Evolutionary conservation across 2,797 vertebrate genomes (phyloP), one percentile per base, ranked within the genome.

Genomic region (Hydrophis major): DNA sequence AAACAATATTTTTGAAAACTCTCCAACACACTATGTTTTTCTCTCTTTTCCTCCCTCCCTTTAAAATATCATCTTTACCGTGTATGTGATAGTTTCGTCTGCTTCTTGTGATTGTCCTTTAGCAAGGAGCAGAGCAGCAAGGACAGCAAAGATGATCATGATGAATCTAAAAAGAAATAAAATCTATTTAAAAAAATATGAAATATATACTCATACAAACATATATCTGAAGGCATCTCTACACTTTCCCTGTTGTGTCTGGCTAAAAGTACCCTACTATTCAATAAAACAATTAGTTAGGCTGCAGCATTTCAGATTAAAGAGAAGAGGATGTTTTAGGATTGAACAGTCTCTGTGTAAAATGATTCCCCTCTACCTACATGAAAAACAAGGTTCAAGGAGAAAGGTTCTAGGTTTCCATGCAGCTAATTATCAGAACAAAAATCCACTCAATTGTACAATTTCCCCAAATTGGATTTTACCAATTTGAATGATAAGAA

Each of bases 11-110:
- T 90, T 66, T 92, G 94, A 89, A 94, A 94, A 97, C 96, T 92
- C 93, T 91, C 90, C 4, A 53, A 95, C 91, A 95, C 96, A 93
- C 69, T 47, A 50, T 32, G 93, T 88, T 95, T 95, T 95, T 91
- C 94, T 32, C 94, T 32, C 22, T 74, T n/a, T 74, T 22, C 25
- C 7, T 32, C 27, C 14, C 28, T 12, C 12, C 28, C 11, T 0
- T 83, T 83, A 25, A 47, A 83, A 93, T 94, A 94, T 95, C 91
- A 59, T 16, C 59, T 18, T 83, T 97, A 99, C 99, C 96, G 98
- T 99, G 96, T 99, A 99, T 1, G 98, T 99, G 97, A 99, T 97
- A 91, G 98, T 99, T 97, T 99, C 99, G 92, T 99, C 99, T 0
- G 97, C 96, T 95, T 99, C 98, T 97, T 99, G 99, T 88, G 98